These are phyloP conservation scores for Quadroppia sp. DNA, from an alignment of 2,888 invertebrate genomes.

Conservation along the genomic window DNA sequence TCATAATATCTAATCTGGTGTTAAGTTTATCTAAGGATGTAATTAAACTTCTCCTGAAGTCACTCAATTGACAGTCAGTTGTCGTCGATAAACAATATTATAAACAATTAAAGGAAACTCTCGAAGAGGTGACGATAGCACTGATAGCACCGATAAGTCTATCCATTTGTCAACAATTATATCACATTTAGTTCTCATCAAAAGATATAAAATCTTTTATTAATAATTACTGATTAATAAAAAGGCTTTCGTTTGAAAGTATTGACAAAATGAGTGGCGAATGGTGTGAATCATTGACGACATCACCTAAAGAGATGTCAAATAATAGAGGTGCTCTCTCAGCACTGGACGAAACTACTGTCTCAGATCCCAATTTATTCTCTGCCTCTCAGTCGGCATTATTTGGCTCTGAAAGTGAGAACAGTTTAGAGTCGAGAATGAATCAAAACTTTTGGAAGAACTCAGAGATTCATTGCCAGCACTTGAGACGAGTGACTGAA, in stretches of 20 bases:
- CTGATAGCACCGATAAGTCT: too few species aligned
- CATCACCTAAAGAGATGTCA: background rate
- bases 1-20: background rate
- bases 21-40: too few species aligned
- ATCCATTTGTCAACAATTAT: too few species aligned
- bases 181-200: background rate
- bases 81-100: too few species aligned
- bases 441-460: constrained; percentile 29
- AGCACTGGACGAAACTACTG: background rate
- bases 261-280: constrained; percentile 13
- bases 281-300: background rate
- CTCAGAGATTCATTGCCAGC: constrained; percentile 7
- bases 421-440: constrained; percentile 1
- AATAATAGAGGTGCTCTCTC: background rate
- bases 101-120: background rate
- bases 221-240: constrained; percentile 8
- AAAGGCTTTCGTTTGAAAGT: background rate
- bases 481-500: constrained; percentile 16
- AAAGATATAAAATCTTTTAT: background rate
- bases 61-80: too few species aligned
- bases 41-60: too few species aligned
- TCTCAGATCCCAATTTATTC: constrained; percentile 1
- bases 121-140: too few species aligned
- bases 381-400: background rate
- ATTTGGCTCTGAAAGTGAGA: background rate